A percentile compares a stretch with the other conserved stretches of the same genome.
These are phyloP conservation scores for Sarcoramphus papa DNA, from an alignment of 2,797 vertebrate genomes.

Conservation along the genomic window DNA sequence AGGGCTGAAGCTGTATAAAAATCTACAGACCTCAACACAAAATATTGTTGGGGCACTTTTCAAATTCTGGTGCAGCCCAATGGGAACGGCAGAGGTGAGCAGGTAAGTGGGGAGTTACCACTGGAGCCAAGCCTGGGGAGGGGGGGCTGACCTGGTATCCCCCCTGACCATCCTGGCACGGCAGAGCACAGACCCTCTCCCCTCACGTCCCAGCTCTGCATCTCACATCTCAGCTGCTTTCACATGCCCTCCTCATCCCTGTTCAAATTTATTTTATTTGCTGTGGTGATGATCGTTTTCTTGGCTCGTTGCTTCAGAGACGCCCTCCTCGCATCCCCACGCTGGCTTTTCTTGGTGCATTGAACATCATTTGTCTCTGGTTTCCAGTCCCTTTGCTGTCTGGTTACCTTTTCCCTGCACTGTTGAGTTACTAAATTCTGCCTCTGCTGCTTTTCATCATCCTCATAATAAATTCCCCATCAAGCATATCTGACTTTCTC, in stretches of 20 bases:
- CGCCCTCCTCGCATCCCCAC: not conserved
- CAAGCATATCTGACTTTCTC: not conserved
- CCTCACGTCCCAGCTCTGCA: not conserved
- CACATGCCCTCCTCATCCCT: not conserved
- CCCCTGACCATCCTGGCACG: rapidly evolving
- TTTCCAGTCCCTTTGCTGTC: not conserved
- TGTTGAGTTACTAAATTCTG: not conserved
- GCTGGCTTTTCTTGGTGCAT: not conserved
- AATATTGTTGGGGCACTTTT: not conserved
- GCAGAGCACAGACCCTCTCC: not conserved
- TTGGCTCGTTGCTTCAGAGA: not conserved
- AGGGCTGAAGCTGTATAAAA: not conserved
- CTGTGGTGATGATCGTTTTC: not conserved
- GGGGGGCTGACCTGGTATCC: not conserved
- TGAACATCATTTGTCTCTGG: not conserved
- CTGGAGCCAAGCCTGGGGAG: not conserved
- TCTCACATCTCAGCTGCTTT: not conserved
- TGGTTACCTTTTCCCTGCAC: not conserved
- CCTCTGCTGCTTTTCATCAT: not conserved
- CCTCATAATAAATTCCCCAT: not conserved
- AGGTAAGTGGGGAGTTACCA: not conserved
- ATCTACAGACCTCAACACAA: not conserved
- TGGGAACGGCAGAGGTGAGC: not conserved
- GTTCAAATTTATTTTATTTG: not conserved
- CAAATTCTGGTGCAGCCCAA: not conserved